phyloP scores from a whole-genome alignment of 2,888 invertebrate genomes.

The Cistogaster globosa region DNA sequence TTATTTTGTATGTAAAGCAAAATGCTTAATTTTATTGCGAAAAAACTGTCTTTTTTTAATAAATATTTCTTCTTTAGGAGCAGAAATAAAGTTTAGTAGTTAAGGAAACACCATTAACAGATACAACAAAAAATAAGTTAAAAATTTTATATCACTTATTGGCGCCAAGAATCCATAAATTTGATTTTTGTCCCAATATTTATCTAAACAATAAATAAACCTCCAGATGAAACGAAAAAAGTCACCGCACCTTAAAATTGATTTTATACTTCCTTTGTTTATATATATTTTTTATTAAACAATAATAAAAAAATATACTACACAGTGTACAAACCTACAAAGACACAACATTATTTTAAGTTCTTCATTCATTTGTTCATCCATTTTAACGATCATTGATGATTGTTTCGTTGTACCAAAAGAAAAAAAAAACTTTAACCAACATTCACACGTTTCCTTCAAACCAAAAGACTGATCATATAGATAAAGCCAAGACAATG shows the following conservation, averaged over 20 bases:
- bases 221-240: slow-evolving; percentile 23
- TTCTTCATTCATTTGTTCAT: slow-evolving; percentile 54
- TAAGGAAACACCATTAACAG: slow-evolving; percentile 4
- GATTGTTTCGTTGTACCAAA: slow-evolving; percentile 44
- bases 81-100: slow-evolving; percentile 17
- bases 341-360: slow-evolving; percentile 22
- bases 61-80: not conserved
- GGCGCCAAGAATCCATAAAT: slow-evolving; percentile 66
- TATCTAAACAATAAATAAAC: slow-evolving; percentile 70
- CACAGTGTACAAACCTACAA: slow-evolving; percentile 26
- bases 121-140: not conserved
- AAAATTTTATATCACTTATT: slow-evolving; percentile 44
- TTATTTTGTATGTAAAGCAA: too few relatives aligned
- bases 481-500: slow-evolving; percentile 37
- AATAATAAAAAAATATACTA: slow-evolving; percentile 26
- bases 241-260: slow-evolving; percentile 68
- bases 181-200: slow-evolving; percentile 55
- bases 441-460: slow-evolving; percentile 48
- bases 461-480: not conserved
- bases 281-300: slow-evolving; percentile 1
- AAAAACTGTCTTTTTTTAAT: not conserved
- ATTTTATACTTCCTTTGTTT: slow-evolving; percentile 67
- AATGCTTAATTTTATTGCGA: too few relatives aligned
- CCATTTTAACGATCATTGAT: slow-evolving; percentile 65
- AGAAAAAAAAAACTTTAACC: slow-evolving; percentile 7